Conservation (phyloP, 1,140 invertebrate species). For the Augochlora pura region DNA sequence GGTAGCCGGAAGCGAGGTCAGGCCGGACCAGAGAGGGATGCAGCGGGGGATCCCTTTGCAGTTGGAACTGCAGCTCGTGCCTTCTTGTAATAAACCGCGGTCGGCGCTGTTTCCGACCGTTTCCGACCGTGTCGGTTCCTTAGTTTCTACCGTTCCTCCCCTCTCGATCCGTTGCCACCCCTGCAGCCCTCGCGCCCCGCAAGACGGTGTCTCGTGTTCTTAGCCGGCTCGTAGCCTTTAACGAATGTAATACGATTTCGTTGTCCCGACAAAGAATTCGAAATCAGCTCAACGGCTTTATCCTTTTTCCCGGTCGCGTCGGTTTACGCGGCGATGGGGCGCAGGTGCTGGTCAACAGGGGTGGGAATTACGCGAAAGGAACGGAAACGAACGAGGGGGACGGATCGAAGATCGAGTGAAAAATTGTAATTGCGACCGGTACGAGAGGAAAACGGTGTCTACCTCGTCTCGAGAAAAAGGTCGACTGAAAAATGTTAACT, state of each 20-base stretch:
- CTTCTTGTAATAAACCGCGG: conserved; percentile 50
- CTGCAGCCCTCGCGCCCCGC: not conserved
- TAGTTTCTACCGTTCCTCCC: not conserved
- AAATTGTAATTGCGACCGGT: not conserved
- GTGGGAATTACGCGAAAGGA: too few relatives aligned
- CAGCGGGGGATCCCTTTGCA: conserved; percentile 10
- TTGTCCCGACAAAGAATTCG: conserved; percentile 43
- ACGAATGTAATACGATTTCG: conserved; percentile 49
- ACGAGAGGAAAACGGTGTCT: too few relatives aligned
- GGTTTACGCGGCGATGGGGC: not conserved
- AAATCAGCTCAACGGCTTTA: conserved; percentile 46
- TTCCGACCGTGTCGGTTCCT: not conserved
- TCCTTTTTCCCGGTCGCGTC: not conserved
- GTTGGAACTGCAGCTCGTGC: conserved; percentile 29
- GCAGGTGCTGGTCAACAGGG: not conserved
- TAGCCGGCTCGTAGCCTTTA: conserved; percentile 28
- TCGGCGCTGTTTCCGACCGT: not conserved
- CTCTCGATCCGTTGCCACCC: not conserved
- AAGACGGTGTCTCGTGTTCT: conserved; percentile 11
- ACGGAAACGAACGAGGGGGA: not conserved
- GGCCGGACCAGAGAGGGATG: too few relatives aligned
- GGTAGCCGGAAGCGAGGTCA: not conserved
- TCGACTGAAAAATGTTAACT: too few relatives aligned
- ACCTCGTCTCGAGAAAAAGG: too few relatives aligned
- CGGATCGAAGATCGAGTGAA: not conserved